These are phyloP conservation scores for Acrobasis repandana DNA, from an alignment of 2,888 invertebrate genomes.

Conservation along the genomic window DNA sequence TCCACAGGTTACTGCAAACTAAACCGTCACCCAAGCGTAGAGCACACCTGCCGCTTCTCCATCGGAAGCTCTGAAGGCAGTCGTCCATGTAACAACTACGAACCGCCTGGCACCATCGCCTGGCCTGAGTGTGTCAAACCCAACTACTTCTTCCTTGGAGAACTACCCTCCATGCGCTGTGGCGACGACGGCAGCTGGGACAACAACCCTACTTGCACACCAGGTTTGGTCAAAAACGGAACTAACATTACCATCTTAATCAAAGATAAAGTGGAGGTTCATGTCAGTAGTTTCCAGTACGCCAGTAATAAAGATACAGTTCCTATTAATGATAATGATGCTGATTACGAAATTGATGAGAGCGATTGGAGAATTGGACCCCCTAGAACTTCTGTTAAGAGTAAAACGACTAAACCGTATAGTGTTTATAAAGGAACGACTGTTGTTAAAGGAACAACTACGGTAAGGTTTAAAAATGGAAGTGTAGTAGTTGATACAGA, in stretches of 20 bases:
- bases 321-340: conserved; percentile 25
- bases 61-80: conserved; percentile 22
- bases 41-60: conserved; percentile 23
- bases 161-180: conserved; percentile 38
- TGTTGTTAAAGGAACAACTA: not conserved
- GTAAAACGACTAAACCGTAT: not conserved
- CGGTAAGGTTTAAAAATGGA: not conserved
- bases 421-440: not conserved
- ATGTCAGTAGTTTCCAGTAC: conserved; percentile 38
- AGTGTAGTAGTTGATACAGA: conserved; percentile 2
- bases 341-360: conserved; percentile 45
- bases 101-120: conserved; percentile 39
- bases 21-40: conserved; percentile 11
- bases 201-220: conserved; percentile 37
- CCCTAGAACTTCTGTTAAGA: not conserved
- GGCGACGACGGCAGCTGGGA: conserved; percentile 41
- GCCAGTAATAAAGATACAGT: conserved; percentile 9
- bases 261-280: conserved; percentile 49
- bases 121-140: conserved; percentile 36
- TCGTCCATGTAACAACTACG: conserved; percentile 35
- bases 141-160: conserved; percentile 38
- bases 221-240: conserved; percentile 40
- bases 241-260: conserved; percentile 42
- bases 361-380: conserved; percentile 49
- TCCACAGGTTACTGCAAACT: conserved; percentile 9